These are phyloP conservation scores for Anorthoa munda DNA, from an alignment of 2,888 invertebrate species.

Conservation along the genomic window DNA sequence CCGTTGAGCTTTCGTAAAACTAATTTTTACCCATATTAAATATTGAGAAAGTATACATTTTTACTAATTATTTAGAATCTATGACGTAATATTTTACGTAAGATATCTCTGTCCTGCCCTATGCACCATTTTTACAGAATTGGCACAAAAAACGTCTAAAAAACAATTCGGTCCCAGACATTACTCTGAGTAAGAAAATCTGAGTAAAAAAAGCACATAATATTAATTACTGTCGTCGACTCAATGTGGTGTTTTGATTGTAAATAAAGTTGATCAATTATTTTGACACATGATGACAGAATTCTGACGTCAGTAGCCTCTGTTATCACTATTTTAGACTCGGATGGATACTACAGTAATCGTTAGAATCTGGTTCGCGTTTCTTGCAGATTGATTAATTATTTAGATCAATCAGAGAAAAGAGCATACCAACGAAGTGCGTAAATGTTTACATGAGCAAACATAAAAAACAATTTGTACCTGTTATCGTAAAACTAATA, in stretches of 20 bases:
- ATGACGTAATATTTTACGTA: slow-evolving; percentile 4
- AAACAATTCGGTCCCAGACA: slow-evolving; percentile 24
- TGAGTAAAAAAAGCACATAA: slow-evolving; percentile 20
- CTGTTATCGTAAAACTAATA: slow-evolving; percentile 72
- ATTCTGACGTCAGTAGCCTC: slow-evolving; percentile 23
- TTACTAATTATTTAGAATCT: slow-evolving; percentile 2
- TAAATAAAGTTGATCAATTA: slow-evolving; percentile 36
- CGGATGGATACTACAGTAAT: slow-evolving; percentile 9
- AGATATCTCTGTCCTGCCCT: neutral
- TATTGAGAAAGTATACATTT: neutral
- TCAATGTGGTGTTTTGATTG: slow-evolving; percentile 21
- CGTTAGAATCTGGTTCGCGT: slow-evolving; percentile 10
- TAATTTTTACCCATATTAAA: neutral
- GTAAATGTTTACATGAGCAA: slow-evolving; percentile 61
- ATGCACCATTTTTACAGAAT: slow-evolving; percentile 21
- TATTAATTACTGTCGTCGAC: slow-evolving; percentile 24
- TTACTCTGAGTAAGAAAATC: slow-evolving; percentile 12
- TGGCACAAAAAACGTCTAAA: slow-evolving; percentile 47
- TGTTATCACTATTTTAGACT: slow-evolving; percentile 5
- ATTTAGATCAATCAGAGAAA: slow-evolving; percentile 27
- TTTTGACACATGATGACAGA: slow-evolving; percentile 47
- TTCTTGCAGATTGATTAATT: slow-evolving; percentile 9
- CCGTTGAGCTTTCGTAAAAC: neutral
- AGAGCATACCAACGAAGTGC: slow-evolving; percentile 17
- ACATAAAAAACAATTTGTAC: slow-evolving; percentile 68